A percentile compares a stretch with the other conserved stretches of the same genome.
These are phyloP conservation scores for Cephalopholis sonnerati DNA, from an alignment of 2,113 vertebrate species.

Conservation along the genomic window DNA sequence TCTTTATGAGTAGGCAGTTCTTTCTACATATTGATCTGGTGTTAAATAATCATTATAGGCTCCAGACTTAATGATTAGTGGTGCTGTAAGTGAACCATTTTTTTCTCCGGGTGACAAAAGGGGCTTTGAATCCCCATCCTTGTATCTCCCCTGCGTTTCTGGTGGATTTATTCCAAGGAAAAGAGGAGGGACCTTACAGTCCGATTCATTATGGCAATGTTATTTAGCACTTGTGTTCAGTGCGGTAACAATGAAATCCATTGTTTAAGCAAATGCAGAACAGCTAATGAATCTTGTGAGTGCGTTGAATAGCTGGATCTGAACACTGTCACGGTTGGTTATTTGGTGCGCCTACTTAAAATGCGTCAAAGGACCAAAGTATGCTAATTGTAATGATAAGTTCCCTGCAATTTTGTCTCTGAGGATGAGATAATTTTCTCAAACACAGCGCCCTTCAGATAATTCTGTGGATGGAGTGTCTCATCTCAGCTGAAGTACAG, in stretches of 20 bases:
- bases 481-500: slow-evolving; percentile 83
- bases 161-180: slow-evolving; percentile 7
- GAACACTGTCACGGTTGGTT: slow-evolving; percentile 15
- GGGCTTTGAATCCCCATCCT: slow-evolving; percentile 28
- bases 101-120: slow-evolving; percentile 69
- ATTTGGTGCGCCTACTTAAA: slow-evolving; percentile 51
- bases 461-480: slow-evolving; percentile 82
- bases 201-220: background rate
- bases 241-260: background rate
- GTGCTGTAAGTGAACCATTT: slow-evolving; percentile 69
- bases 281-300: slow-evolving; percentile 18
- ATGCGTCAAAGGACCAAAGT: slow-evolving; percentile 63
- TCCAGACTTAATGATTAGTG: slow-evolving; percentile 76
- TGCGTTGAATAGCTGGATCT: slow-evolving; percentile 13
- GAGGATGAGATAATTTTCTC: slow-evolving; percentile 80
- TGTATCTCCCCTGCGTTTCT: background rate
- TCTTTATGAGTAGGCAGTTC: slow-evolving; percentile 64
- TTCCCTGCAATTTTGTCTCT: slow-evolving; percentile 74
- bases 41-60: slow-evolving; percentile 77
- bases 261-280: slow-evolving; percentile 29
- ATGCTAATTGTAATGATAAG: slow-evolving; percentile 75
- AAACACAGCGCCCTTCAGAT: slow-evolving; percentile 79
- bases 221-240: slow-evolving; percentile 13
- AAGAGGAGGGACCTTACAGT: background rate
- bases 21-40: slow-evolving; percentile 77